These are phyloP conservation scores for Micrasema longulum DNA, from an alignment of 1,140 invertebrate species.

Conservation along the genomic window DNA sequence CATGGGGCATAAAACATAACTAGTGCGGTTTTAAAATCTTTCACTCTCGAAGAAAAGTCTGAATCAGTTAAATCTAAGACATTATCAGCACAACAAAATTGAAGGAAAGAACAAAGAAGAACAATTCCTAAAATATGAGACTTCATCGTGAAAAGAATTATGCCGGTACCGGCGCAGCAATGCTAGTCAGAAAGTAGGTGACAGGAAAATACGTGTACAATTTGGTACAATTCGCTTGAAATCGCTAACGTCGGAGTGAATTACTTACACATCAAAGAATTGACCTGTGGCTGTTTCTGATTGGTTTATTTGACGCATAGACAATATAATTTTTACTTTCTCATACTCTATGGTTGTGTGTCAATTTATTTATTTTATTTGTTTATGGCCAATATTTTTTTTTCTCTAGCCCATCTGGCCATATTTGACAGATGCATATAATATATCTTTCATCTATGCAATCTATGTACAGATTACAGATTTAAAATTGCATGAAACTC, in stretches of 20 bases:
- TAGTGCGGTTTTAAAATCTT: conserved; percentile 88
- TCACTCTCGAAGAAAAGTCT: conserved; percentile 83
- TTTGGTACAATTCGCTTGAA: not conserved
- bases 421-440: no score
- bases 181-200: conserved; percentile 15
- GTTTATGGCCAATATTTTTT: no score
- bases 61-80: conserved; percentile 89
- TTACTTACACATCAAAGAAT: conserved; percentile 32
- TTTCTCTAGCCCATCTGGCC: no score
- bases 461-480: no score
- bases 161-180: conserved; percentile 34
- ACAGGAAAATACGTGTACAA: conserved; percentile 51
- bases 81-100: conserved; percentile 71
- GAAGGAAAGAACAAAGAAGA: conserved; percentile 33
- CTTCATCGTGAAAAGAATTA: conserved; percentile 38
- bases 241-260: conserved; percentile 5
- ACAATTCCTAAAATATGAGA: conserved; percentile 24
- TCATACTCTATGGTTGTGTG: no score
- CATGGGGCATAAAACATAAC: conserved; percentile 99
- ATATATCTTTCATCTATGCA: no score
- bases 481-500: no score
- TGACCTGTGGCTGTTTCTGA: conserved; percentile 46
- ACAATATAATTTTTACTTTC: no score
- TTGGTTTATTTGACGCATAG: conserved; percentile 34
- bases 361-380: no score